Base-by-base conservation (phyloP, 2,113 vertebrate genomes). In the Microtus ochrogaster region DNA sequence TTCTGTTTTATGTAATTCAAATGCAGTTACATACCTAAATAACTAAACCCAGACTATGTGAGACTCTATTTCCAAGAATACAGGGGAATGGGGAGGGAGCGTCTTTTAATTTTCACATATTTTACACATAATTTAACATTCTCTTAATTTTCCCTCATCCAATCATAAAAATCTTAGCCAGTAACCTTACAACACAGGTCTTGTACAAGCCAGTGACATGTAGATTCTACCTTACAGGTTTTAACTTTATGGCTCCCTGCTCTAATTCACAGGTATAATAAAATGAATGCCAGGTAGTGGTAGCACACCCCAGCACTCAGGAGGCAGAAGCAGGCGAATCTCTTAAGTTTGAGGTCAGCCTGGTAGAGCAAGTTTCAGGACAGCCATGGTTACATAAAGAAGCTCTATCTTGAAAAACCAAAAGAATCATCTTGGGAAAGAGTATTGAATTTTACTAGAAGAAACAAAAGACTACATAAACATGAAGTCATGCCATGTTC, bases 101-200 rank as follows among this genome's bases (percentile, higher is more conserved):
- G 12, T 63, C 73, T 66, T 92, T 79, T 68, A 92, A 83, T 70
- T 95, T 78, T 93, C 39, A 92, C 16, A 39, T 73, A 55, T 82
- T 72, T 72, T 39, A 91, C 39, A 63, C 47, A 21, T 77, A 39
- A 97, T 85, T 70, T 91, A 81, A 94, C 49, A 82, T n/a, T 66
- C 3, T 74, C 90, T 88, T 65, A 16, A 49, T 52, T 91, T 85
- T 81, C 86, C 61, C 8, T 47, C 41, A 73, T 70, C 10, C 30
- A 83, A 44, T 92, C 89, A 61, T 73, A 87, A 81, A 91, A 90
- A 74, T 91, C 44, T 49, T 90, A 92, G 44, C 68, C 87, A 95
- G 79, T 26, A 93, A 83, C 72, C 52, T 82, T 82, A 39, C 6
- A 49, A 87, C 24, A 86, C 3, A 3, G 28, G 24, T 44, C 41